Evolutionary conservation across 53 echinoderm and acorn worm species (phyloP).

Genomic region (Luidia sarsii): DNA sequence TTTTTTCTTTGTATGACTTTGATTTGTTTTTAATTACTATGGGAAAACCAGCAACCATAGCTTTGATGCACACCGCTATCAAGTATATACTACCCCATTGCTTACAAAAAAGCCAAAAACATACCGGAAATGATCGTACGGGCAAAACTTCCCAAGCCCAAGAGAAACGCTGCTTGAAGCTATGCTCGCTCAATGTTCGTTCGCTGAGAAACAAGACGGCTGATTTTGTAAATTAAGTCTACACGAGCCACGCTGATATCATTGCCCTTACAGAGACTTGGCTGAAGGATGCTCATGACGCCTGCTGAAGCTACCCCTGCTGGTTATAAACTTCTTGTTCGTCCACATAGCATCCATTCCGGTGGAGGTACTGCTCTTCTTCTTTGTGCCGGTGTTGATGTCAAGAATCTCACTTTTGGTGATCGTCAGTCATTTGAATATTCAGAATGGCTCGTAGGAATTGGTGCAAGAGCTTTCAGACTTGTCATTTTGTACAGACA

Average conservation of each 20-base stretch:
- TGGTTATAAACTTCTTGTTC: conserved; percentile 23
- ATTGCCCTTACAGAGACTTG: conserved; percentile 17
- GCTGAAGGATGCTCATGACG: conserved; percentile 18
- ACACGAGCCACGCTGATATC: neutral
- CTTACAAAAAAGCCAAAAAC: too few relatives aligned
- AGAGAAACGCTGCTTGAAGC: too few relatives aligned
- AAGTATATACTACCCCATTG: too few relatives aligned
- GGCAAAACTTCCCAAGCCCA: too few relatives aligned
- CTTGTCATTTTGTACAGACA: conserved; percentile 11
- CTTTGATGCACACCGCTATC: too few relatives aligned
- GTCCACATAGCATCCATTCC: neutral
- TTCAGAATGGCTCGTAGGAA: conserved; percentile 19
- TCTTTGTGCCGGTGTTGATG: conserved; percentile 1
- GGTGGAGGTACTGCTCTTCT: conserved; percentile 22
- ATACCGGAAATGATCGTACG: too few relatives aligned
- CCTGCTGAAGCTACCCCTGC: conserved; percentile 7
- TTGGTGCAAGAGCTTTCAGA: neutral
- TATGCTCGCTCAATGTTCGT: neutral
- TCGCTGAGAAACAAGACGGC: conserved; percentile 6
- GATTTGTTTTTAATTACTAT: too few relatives aligned
- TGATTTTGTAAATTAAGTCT: conserved; percentile 6
- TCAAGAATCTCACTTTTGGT: neutral
- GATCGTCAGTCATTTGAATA: conserved; percentile 24
- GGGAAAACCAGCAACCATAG: too few relatives aligned
- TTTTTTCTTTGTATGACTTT: too few relatives aligned